Conservation (phyloP, 2,113 vertebrate genomes). For the Apus apus region DNA sequence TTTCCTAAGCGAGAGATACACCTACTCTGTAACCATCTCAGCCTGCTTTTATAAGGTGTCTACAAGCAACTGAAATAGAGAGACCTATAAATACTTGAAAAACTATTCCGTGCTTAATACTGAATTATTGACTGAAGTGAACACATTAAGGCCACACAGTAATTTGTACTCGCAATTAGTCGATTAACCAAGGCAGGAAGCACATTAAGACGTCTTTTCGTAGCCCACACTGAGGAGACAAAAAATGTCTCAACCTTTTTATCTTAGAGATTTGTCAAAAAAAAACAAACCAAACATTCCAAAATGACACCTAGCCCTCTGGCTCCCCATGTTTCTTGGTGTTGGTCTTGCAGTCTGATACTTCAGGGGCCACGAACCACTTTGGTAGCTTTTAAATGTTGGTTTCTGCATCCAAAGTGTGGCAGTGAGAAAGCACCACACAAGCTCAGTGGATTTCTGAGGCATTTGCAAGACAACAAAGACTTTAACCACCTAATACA, state of each 20-base stretch:
- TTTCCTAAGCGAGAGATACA: background rate
- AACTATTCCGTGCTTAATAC: background rate
- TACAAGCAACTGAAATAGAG: background rate
- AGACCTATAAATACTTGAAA: background rate
- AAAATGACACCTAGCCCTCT: background rate
- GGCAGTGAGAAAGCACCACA: background rate
- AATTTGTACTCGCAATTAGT: slow-evolving; percentile 24
- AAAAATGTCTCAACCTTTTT: background rate
- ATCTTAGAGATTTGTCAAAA: background rate
- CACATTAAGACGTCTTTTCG: background rate
- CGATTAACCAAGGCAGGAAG: background rate
- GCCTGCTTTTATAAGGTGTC: background rate
- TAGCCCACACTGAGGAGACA: background rate
- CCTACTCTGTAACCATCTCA: background rate
- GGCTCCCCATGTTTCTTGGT: background rate
- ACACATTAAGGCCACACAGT: background rate
- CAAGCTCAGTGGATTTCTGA: background rate
- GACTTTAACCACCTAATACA: background rate
- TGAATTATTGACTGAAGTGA: slow-evolving; percentile 18
- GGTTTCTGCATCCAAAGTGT: too few species aligned
- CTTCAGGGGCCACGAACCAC: background rate
- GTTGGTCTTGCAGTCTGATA: background rate
- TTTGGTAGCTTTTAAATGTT: background rate
- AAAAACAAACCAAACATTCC: too few species aligned
- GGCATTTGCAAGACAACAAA: background rate